phyloP scores from a whole-genome alignment of 2,888 invertebrate genomes.

The Synergus japonicus region DNA sequence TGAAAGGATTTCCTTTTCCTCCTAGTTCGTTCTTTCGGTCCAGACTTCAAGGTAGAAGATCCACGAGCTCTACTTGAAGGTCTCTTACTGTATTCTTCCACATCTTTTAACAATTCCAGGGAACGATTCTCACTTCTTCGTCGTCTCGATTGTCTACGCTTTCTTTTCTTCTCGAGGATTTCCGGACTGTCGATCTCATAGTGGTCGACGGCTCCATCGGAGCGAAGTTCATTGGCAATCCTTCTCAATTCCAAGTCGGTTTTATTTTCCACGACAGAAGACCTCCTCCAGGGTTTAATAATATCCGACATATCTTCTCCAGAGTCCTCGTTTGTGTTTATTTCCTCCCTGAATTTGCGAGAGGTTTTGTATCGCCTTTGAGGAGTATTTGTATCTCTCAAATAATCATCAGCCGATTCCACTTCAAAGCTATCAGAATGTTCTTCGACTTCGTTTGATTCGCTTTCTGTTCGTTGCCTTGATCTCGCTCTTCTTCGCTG shows the following conservation, averaged over 20 bases:
- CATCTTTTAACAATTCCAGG: conserved; percentile 45
- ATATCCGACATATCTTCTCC: conserved; percentile 47
- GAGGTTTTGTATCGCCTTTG: conserved; percentile 42
- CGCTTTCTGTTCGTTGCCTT: conserved; percentile 29
- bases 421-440: conserved; percentile 44
- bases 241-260: conserved; percentile 46
- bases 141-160: conserved; percentile 44
- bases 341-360: conserved; percentile 33
- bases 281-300: conserved; percentile 43
- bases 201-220: conserved; percentile 43
- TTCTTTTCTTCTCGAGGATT: conserved; percentile 45
- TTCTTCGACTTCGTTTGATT: conserved; percentile 43
- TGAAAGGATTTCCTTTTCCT: conserved; percentile 42
- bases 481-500: conserved; percentile 35
- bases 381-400: conserved; percentile 33
- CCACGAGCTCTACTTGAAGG: conserved; percentile 42
- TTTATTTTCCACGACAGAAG: conserved; percentile 44
- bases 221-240: conserved; percentile 42
- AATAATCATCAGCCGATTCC: conserved; percentile 45
- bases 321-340: conserved; percentile 46
- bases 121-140: conserved; percentile 43
- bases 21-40: conserved; percentile 37
- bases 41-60: conserved; percentile 44
- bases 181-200: conserved; percentile 48
- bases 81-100: conserved; percentile 25